These are phyloP conservation scores for Pedetes capensis DNA, from an alignment of 2,113 vertebrate species.

Conservation along the genomic window DNA sequence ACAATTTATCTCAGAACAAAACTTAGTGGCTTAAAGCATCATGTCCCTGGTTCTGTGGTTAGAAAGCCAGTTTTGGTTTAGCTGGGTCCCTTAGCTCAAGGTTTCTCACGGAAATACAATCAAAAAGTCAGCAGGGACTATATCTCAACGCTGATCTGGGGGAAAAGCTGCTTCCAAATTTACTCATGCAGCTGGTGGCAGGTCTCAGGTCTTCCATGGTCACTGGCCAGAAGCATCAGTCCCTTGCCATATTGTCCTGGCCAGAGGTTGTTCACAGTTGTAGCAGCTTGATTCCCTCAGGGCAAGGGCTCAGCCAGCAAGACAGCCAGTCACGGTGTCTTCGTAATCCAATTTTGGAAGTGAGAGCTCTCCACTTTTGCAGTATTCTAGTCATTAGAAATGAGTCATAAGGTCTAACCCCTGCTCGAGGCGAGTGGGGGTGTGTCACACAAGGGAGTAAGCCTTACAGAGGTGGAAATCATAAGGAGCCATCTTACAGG, in stretches of 20 bases:
- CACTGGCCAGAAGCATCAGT: not conserved
- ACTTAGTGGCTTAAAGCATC: not conserved
- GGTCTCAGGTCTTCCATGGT: not conserved
- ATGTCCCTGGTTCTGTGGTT: not conserved
- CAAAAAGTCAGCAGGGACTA: not conserved
- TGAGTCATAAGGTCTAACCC: not conserved
- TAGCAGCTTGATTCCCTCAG: not conserved
- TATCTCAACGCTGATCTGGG: not conserved
- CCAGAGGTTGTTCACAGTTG: not conserved
- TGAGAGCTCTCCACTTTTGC: not conserved
- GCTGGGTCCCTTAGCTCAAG: not conserved
- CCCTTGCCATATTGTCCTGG: not conserved
- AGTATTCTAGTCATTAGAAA: not conserved
- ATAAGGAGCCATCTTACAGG: not conserved
- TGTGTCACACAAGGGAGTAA: not conserved
- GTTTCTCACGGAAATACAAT: not conserved
- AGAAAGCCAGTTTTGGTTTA: not conserved
- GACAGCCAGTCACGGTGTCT: not conserved
- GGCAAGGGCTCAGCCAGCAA: not conserved
- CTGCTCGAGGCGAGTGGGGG: not conserved
- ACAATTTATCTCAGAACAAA: not conserved
- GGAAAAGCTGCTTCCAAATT: not conserved
- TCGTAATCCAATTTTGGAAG: not conserved
- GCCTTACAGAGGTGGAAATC: not conserved
- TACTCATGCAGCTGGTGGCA: not conserved